Conservation (phyloP, 2,797 vertebrate species). For the Melanotaenia nigrans region DNA sequence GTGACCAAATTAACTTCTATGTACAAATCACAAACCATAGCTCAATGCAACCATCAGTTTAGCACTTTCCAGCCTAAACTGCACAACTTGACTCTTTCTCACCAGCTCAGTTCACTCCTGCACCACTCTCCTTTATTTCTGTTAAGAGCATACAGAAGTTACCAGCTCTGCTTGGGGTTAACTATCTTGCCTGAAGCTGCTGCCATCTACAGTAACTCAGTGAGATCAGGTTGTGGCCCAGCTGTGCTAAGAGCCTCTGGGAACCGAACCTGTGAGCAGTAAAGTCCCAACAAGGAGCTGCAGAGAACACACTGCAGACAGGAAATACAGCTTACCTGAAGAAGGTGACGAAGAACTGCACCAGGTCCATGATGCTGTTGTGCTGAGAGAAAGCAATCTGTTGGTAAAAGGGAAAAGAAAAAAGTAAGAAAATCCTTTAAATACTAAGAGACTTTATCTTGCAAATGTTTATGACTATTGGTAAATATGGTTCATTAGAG, state of each 20-base stretch:
- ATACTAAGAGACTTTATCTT: too few relatives aligned
- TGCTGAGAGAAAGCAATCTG: slow-evolving; percentile 95
- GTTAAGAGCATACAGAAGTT: slow-evolving; percentile 5
- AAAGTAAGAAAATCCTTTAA: neutral
- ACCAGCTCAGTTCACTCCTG: neutral
- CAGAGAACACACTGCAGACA: neutral
- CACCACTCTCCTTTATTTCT: neutral
- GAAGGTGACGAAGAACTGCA: slow-evolving; percentile 96
- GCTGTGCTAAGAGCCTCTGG: slow-evolving; percentile 21
- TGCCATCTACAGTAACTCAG: slow-evolving; percentile 34
- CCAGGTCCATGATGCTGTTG: slow-evolving; percentile 95
- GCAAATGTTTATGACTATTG: too few relatives aligned
- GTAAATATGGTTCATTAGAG: too few relatives aligned
- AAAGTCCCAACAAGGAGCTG: slow-evolving; percentile 1
- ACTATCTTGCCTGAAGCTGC: slow-evolving; percentile 33
- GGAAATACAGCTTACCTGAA: slow-evolving; percentile 86
- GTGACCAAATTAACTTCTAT: too few relatives aligned
- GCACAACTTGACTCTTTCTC: neutral
- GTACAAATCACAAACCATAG: neutral
- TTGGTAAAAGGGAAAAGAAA: slow-evolving; percentile 26
- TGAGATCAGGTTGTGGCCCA: too few relatives aligned
- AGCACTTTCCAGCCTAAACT: neutral
- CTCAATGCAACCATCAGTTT: neutral
- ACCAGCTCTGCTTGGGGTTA: neutral
- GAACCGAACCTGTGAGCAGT: slow-evolving; percentile 11